Evolutionary conservation across 2,888 invertebrate genomes (phyloP).

Genomic region (Trissolcus japonicus): DNA sequence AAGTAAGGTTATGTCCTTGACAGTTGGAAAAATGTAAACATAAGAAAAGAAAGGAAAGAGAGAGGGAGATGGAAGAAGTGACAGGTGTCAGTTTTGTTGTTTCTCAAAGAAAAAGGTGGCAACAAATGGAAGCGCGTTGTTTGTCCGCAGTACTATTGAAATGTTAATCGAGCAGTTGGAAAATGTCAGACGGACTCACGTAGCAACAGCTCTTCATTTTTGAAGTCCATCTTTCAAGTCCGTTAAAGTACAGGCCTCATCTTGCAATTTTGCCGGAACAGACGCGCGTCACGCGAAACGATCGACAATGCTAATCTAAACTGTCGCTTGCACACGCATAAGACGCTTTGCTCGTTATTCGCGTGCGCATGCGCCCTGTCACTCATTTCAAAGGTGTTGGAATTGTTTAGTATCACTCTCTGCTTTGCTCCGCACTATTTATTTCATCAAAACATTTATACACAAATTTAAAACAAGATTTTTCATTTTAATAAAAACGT

Average conservation of each 20-base stretch:
- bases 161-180: too few species aligned
- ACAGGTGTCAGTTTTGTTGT: too few species aligned
- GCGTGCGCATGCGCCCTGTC: conserved; percentile 33
- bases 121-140: too few species aligned
- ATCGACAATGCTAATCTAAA: conserved; percentile 13
- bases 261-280: conserved; percentile 1
- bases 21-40: too few species aligned
- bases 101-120: too few species aligned
- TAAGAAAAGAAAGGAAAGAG: too few species aligned
- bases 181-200: conserved; percentile 5
- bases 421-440: conserved; percentile 69
- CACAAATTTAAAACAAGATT: too few species aligned
- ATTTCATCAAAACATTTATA: too few species aligned
- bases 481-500: too few species aligned
- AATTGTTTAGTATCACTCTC: conserved; percentile 6
- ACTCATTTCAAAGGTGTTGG: conserved; percentile 37
- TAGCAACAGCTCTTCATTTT: neutral
- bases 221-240: neutral
- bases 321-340: conserved; percentile 13
- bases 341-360: conserved; percentile 39
- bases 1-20: too few species aligned
- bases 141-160: too few species aligned
- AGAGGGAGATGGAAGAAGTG: too few species aligned
- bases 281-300: conserved; percentile 1
- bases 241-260: neutral